phyloP scores from a whole-genome alignment of 2,888 invertebrate genomes.

The Nephrotoma flavescens region DNA sequence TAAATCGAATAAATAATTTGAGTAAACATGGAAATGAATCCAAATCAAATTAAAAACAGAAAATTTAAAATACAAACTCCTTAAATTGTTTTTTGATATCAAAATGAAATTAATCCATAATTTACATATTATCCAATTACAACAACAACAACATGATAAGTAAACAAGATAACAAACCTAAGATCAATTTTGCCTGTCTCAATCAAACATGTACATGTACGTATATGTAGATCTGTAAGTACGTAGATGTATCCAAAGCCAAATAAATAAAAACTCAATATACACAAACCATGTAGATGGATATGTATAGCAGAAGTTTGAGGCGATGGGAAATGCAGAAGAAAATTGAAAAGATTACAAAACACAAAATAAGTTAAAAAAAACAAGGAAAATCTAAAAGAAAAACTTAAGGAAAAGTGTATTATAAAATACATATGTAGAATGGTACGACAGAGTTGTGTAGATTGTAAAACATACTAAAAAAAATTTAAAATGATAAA shows the following conservation, averaged over 20 bases:
- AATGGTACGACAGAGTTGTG: background rate
- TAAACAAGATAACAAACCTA: background rate
- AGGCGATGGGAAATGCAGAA: background rate
- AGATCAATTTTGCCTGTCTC: background rate
- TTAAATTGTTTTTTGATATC: background rate
- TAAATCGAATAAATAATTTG: background rate
- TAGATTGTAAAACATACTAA: background rate
- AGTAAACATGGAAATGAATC: background rate
- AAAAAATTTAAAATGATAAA: background rate
- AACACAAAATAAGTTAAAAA: background rate
- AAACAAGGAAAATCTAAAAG: background rate
- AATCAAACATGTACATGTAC: background rate
- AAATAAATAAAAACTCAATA: background rate
- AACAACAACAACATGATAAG: background rate
- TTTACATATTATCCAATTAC: background rate
- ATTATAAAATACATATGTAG: background rate
- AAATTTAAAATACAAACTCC: background rate
- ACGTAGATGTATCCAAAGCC: background rate
- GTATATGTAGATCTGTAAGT: background rate
- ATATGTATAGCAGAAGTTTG: background rate
- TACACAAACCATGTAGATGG: background rate
- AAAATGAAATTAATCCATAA: background rate
- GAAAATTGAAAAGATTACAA: background rate
- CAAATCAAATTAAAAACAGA: background rate
- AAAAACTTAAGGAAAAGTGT: background rate